Conservation (phyloP, 1,140 invertebrate genomes). For the Patella vulgata region DNA sequence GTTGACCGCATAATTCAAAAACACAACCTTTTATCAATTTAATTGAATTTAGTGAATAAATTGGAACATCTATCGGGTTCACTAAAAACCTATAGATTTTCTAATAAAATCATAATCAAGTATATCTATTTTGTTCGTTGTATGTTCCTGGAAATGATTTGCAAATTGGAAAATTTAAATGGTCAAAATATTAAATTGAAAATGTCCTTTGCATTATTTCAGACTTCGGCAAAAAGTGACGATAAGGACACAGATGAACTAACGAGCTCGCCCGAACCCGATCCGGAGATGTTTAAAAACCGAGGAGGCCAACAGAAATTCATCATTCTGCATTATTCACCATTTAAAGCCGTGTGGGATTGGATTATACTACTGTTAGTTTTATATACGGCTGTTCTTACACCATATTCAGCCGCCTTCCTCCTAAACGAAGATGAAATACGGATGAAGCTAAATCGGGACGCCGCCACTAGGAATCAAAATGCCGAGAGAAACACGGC, state of each 20-base stretch:
- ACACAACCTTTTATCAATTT: no score
- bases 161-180: no score
- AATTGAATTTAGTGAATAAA: no score
- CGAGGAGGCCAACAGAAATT: constrained; percentile 47
- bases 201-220: no score
- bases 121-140: no score
- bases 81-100: no score
- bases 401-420: constrained; percentile 98
- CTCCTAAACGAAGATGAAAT: constrained; percentile 82
- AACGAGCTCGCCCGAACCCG: constrained; percentile 56
- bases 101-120: no score
- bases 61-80: no score
- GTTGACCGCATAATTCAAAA: no score
- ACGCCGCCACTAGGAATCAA: constrained; percentile 44
- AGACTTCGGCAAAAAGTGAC: constrained; percentile 61
- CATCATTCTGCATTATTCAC: constrained; percentile 97
- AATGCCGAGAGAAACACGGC: constrained; percentile 50
- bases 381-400: constrained; percentile 98
- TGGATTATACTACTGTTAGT: constrained; percentile 97
- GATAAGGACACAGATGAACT: constrained; percentile 62
- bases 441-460: constrained; percentile 59
- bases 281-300: constrained; percentile 43
- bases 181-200: no score
- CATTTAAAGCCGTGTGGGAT: constrained; percentile 99
- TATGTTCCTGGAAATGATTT: no score